Percentiles rank a stretch among this genome's conserved stretches.
phyloP scores from a whole-genome alignment of 2,797 vertebrate species.

The Corythornis leucogaster region DNA sequence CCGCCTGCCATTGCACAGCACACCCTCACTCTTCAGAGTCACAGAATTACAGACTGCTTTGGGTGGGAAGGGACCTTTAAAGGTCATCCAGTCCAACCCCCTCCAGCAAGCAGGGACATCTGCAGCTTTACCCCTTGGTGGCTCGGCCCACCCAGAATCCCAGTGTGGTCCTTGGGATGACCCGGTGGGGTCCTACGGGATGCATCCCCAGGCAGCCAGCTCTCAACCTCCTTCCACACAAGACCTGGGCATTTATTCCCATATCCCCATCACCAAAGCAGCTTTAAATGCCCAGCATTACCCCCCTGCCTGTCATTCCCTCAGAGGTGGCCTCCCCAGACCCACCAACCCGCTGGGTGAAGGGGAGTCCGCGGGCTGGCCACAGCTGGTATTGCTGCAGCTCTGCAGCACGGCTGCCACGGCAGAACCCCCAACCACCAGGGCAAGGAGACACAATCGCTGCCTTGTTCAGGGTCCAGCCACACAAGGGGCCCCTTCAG shows the following conservation, averaged over 20 bases:
- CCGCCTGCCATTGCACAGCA: background rate
- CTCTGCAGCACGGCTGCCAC: fast-evolving
- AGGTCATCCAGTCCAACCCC: background rate
- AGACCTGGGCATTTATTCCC: background rate
- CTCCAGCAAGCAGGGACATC: background rate
- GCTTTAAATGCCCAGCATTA: background rate
- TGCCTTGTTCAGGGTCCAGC: conserved; percentile 34
- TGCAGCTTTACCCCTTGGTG: background rate
- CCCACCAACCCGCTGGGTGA: fast-evolving
- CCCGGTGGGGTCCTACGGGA: fast-evolving
- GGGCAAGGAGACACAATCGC: conserved; percentile 12
- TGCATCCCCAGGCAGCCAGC: background rate
- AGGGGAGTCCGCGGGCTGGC: background rate
- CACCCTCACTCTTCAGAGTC: fast-evolving
- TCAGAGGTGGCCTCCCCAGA: background rate
- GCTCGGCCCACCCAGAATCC: background rate
- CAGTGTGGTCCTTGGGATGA: fast-evolving
- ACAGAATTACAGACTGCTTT: background rate
- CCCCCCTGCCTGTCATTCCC: fast-evolving
- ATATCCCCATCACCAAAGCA: background rate
- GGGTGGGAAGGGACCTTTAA: background rate
- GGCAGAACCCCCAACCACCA: background rate
- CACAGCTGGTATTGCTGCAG: background rate
- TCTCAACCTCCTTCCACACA: background rate
- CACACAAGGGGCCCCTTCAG: conserved; percentile 51